phyloP scores from a whole-genome alignment of 2,113 vertebrate species.

The Thinocorus orbignyianus region DNA sequence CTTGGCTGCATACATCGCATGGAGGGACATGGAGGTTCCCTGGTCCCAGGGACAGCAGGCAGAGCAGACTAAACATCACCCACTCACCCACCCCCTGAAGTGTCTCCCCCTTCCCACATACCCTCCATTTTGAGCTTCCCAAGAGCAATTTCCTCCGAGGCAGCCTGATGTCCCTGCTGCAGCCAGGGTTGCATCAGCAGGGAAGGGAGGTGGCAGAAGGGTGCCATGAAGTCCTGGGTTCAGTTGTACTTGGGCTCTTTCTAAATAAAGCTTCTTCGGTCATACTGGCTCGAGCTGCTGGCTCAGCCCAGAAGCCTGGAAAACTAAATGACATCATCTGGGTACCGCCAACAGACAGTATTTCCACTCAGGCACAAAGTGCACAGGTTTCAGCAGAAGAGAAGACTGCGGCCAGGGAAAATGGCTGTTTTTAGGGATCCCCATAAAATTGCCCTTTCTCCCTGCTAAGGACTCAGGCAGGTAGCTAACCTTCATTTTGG shows the following conservation, averaged over 20 bases:
- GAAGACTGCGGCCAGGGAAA: background rate
- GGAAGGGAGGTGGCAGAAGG: background rate
- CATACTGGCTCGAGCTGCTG: conserved; percentile 42
- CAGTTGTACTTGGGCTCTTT: background rate
- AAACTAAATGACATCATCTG: conserved; percentile 61
- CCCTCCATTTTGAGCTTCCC: background rate
- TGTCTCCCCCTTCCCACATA: background rate
- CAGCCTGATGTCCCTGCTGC: background rate
- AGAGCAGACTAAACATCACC: background rate
- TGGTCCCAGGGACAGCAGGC: background rate
- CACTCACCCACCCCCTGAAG: background rate
- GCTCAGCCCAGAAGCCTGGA: conserved; percentile 56
- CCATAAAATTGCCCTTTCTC: background rate
- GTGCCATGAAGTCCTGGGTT: background rate
- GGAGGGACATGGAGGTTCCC: background rate
- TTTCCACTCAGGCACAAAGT: conserved; percentile 26
- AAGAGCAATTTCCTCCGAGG: background rate
- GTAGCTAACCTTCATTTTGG: background rate
- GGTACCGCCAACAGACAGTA: background rate
- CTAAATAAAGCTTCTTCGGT: conserved; percentile 57
- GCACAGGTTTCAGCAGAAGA: background rate
- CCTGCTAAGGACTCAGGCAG: background rate
- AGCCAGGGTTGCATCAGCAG: background rate
- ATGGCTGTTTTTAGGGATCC: background rate
- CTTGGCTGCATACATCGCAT: background rate